Conservation (phyloP, 2,113 vertebrate genomes). For the Eleginops maclovinus region DNA sequence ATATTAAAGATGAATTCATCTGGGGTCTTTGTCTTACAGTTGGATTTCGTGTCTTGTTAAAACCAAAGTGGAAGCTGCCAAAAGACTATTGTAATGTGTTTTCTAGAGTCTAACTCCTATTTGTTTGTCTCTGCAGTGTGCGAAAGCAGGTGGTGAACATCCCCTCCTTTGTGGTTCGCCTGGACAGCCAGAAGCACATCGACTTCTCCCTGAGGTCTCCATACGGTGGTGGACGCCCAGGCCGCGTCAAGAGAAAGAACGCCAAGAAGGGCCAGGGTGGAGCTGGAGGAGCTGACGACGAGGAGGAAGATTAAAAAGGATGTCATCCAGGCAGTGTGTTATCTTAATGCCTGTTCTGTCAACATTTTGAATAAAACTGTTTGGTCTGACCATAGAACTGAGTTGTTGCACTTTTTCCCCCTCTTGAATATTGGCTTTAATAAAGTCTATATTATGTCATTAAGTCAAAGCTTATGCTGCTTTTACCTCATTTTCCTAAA, state of each 20-base stretch:
- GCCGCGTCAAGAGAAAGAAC: conserved; percentile 94
- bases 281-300: conserved; percentile 89
- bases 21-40: background rate
- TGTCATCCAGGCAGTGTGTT: conserved; percentile 11
- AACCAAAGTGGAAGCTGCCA: too few species aligned
- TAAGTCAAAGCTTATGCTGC: too few species aligned
- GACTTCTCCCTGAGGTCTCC: conserved; percentile 94
- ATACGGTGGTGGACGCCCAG: conserved; percentile 91
- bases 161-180: conserved; percentile 93
- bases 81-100: too few species aligned
- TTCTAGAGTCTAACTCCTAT: background rate
- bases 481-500: too few species aligned
- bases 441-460: background rate
- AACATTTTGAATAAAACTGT: conserved; percentile 80
- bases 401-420: background rate
- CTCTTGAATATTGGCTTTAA: background rate
- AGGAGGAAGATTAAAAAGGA: conserved; percentile 90
- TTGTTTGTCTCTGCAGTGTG: conserved; percentile 79
- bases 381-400: conserved; percentile 46
- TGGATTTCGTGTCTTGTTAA: too few species aligned
- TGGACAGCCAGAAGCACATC: conserved; percentile 96
- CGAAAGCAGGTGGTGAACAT: conserved; percentile 97
- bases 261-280: conserved; percentile 95
- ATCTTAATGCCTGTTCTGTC: conserved; percentile 41
- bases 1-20: background rate